phyloP scores from a whole-genome alignment of 1,140 invertebrate genomes.

The Drosophila fuyamai region DNA sequence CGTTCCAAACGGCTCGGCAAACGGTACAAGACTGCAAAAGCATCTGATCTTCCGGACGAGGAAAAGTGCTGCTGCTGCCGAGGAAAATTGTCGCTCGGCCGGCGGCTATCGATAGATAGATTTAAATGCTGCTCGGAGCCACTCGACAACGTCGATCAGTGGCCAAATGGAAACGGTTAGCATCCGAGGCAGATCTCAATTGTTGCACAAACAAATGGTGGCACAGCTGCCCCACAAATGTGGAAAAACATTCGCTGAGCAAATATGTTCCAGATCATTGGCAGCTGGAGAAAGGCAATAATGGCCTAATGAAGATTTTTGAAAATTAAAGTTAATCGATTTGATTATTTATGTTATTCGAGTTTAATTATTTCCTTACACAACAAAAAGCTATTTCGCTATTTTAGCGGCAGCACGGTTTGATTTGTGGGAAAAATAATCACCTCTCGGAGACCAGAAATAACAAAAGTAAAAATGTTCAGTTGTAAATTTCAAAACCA shows the following conservation, averaged over 20 bases:
- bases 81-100: constrained; percentile 61
- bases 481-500: no score
- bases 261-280: constrained; percentile 16
- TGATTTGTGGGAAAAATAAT: neutral
- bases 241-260: constrained; percentile 20
- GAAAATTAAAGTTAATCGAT: neutral
- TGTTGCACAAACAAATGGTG: constrained; percentile 40
- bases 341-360: neutral
- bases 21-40: constrained; percentile 70
- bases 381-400: constrained; percentile 4
- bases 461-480: no score
- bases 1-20: constrained; percentile 64
- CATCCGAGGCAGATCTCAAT: constrained; percentile 33
- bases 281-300: neutral
- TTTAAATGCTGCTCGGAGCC: neutral
- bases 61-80: constrained; percentile 32
- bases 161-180: constrained; percentile 28
- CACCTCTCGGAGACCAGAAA: neutral
- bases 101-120: constrained; percentile 67
- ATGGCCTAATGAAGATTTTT: neutral
- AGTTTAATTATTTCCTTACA: neutral
- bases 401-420: neutral
- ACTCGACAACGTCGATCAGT: constrained; percentile 22
- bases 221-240: constrained; percentile 38
- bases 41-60: constrained; percentile 18